phyloP scores from a whole-genome alignment of 2,797 vertebrate species.

The Phyllotis vaccarum region DNA sequence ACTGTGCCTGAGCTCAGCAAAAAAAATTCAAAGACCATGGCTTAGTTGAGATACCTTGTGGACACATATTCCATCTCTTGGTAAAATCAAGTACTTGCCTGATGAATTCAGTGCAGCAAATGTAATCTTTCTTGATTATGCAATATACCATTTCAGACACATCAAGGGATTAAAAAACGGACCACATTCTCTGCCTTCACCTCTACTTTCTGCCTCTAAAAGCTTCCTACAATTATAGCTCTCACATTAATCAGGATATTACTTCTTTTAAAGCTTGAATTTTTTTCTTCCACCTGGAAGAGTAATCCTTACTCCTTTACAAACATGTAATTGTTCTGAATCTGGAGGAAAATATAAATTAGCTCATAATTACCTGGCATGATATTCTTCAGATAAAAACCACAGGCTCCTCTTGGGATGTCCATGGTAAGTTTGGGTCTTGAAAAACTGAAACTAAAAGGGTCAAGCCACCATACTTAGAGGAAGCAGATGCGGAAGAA shows the following conservation, averaged over 20 bases:
- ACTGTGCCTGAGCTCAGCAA: constrained; percentile 14
- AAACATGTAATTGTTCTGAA: background rate
- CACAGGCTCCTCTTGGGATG: background rate
- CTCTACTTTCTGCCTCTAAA: background rate
- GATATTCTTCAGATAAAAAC: background rate
- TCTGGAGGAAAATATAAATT: constrained; percentile 4
- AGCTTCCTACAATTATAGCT: background rate
- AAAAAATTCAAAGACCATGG: constrained; percentile 1
- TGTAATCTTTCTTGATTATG: background rate
- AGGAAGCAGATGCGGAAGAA: background rate
- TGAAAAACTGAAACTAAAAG: background rate
- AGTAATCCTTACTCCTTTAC: background rate
- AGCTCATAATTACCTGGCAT: background rate
- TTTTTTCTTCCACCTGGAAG: background rate
- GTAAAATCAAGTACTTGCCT: constrained; percentile 21
- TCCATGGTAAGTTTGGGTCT: background rate
- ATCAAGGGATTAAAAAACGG: background rate
- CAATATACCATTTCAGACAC: background rate
- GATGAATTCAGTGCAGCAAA: background rate
- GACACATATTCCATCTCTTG: background rate
- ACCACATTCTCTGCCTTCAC: background rate
- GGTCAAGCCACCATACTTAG: background rate
- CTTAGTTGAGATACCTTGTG: background rate
- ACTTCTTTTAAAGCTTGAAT: background rate
- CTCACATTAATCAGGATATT: constrained; percentile 4